Base-by-base conservation (phyloP, 2,888 invertebrate genomes). In the Clivina fossor region DNA sequence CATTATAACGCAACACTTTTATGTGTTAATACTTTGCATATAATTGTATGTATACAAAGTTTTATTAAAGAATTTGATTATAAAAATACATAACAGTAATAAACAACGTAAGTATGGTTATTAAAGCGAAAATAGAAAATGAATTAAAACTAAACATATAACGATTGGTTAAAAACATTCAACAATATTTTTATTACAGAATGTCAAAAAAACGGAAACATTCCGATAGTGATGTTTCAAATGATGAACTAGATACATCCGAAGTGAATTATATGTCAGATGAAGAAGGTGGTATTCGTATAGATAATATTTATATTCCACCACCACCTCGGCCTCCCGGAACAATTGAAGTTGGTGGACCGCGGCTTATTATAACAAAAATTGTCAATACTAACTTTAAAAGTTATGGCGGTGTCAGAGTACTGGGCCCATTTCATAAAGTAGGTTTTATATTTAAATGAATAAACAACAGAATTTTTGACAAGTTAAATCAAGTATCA, bases 361-460 rank as follows among this genome's bases (percentile, higher is more conserved):
- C 93, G 0, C 81, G 97, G 13, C 76, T 99, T 35, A 87, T 99
- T 56, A 97, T 99, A 49, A 85, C 86, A 1, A 84, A 90, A 64
- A 97, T 99, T 63, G 86, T 86, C 0, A 96, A 94, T 71, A 82
- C 85, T 46, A 94, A 97, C 72, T 99, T 99, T 71, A 99, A 99
- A 74, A 98, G 97, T 68, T 99, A 98, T 68, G 93, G 91, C 22
- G 90, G 91, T 0, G 79, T 80, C 30, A 85, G 90, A 66, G 73
- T 76, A 2, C 78, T 99, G 47, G 99, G 99, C 0, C 97, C 97
- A 0, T 99, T 99, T 74, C 93, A 98, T 72, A 93, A 95, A 80
- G 94, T 93, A 77, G 67, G 16, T 46, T 32, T 22, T 26, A n/a
- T 7, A 24, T n/a, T 33, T 19, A 38, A 8, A 11, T 33, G 4